Evolutionary conservation across 2,888 invertebrate genomes (phyloP).

Genomic region (Amphipyra tragopoginis): DNA sequence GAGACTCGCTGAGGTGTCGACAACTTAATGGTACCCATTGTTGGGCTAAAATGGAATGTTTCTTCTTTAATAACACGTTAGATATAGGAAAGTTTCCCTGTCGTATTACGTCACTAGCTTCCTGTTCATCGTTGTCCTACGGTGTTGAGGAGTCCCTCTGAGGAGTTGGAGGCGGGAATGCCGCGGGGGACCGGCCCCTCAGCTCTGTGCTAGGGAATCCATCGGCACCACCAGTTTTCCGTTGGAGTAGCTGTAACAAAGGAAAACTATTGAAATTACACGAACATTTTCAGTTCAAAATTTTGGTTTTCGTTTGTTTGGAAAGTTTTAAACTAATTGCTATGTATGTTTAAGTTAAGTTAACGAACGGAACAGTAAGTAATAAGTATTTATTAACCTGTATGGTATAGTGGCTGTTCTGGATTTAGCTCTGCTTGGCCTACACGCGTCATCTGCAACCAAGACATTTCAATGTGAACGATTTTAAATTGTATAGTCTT

Average conservation of each 20-base stretch:
- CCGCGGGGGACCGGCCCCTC: constrained; percentile 81
- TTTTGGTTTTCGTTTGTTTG: constrained; percentile 14
- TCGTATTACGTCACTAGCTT: constrained; percentile 57
- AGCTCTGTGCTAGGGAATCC: constrained; percentile 90
- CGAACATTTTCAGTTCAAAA: constrained; percentile 25
- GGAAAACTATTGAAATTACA: constrained; percentile 61
- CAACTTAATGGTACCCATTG: constrained; percentile 55
- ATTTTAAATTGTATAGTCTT: constrained; percentile 47
- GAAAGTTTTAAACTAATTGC: constrained; percentile 30
- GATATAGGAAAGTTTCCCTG: constrained; percentile 40
- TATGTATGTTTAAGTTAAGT: constrained; percentile 46
- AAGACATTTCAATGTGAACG: constrained; percentile 73
- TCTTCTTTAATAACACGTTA: constrained; percentile 46
- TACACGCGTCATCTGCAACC: constrained; percentile 89
- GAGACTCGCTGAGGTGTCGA: constrained; percentile 74
- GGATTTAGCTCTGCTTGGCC: constrained; percentile 90
- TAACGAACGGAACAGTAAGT: constrained; percentile 49
- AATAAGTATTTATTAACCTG: constrained; percentile 82
- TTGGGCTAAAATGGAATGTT: constrained; percentile 71
- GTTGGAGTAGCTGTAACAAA: constrained; percentile 89
- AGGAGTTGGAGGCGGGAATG: constrained; percentile 83
- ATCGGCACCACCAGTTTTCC: constrained; percentile 90
- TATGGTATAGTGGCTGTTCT: constrained; percentile 88
- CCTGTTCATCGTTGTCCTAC: constrained; percentile 68
- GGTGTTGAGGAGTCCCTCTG: constrained; percentile 79